A percentile compares a stretch with the other conserved stretches of the same genome.
Conservation (phyloP, 2,113 vertebrate species). For the Silurus asotus region DNA sequence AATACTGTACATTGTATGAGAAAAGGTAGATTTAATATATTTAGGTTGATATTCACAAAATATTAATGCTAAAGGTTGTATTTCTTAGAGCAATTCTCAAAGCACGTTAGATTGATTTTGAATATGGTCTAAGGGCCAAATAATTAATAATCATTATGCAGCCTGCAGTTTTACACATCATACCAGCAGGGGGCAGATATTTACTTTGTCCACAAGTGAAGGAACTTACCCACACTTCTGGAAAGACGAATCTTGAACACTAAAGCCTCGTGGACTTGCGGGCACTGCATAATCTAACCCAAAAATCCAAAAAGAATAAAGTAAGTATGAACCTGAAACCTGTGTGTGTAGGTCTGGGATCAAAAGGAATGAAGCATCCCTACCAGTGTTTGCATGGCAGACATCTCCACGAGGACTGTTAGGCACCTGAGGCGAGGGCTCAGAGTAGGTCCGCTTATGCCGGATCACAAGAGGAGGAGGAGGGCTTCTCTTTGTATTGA, state of each 20-base stretch:
- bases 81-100: neutral
- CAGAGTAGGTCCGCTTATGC: conserved; percentile 68
- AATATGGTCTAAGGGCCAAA: neutral
- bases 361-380: too few relatives aligned
- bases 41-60: neutral
- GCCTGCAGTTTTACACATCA: neutral
- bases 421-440: conserved; percentile 60
- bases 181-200: neutral
- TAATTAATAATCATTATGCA: neutral
- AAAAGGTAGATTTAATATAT: neutral
- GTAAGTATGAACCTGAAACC: neutral
- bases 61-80: neutral
- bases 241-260: conserved; percentile 50
- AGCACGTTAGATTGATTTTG: neutral
- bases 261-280: conserved; percentile 42
- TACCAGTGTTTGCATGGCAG: conserved; percentile 2
- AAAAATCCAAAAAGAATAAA: neutral
- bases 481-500: conserved; percentile 58
- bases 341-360: neutral
- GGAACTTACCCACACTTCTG: conserved; percentile 61
- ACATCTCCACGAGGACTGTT: conserved; percentile 57
- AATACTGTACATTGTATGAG: neutral
- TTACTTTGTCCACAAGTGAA: neutral
- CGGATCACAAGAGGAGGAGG: conserved; percentile 60
- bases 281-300: conserved; percentile 52